phyloP scores from a whole-genome alignment of 2,888 invertebrate species.

The Herminia tarsipennalis region DNA sequence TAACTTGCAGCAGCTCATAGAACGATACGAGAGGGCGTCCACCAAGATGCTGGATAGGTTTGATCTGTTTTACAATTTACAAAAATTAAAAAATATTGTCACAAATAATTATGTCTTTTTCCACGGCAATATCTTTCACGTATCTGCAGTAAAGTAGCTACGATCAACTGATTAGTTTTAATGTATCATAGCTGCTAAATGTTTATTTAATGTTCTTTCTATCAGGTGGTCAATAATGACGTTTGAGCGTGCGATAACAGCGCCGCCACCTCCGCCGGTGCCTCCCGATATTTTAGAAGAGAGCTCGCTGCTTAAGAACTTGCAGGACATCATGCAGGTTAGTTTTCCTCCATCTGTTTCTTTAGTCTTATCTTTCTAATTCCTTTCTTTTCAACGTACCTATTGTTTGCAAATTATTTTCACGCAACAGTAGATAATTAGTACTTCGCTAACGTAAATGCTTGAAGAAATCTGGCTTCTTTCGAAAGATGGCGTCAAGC shows the following conservation, averaged over 20 bases:
- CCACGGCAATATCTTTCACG: no score
- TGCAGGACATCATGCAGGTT: constrained; percentile 93
- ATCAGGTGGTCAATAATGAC: constrained; percentile 98
- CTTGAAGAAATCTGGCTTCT: no score
- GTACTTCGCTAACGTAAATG: no score
- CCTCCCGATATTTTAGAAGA: constrained; percentile 77
- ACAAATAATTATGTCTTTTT: no score
- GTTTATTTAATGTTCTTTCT: neutral
- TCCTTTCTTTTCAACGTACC: neutral
- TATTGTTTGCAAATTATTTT: no score
- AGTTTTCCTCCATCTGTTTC: neutral
- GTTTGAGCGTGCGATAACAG: constrained; percentile 91
- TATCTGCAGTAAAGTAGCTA: no score
- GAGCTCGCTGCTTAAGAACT: constrained; percentile 90
- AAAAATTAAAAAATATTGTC: no score
- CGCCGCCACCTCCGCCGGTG: constrained; percentile 85
- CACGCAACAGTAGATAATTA: no score
- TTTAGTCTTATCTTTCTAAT: neutral
- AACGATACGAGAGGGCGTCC: constrained; percentile 98
- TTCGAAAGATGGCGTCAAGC: no score
- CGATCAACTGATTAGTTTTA: no score
- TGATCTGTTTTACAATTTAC: constrained; percentile 8
- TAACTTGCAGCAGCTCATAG: constrained; percentile 95
- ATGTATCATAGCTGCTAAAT: no score
- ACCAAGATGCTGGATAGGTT: constrained; percentile 98